Percentiles rank a stretch among this genome's conserved stretches.
Conservation (phyloP, 2,113 vertebrate species). For the Sminthopsis crassicaudata region DNA sequence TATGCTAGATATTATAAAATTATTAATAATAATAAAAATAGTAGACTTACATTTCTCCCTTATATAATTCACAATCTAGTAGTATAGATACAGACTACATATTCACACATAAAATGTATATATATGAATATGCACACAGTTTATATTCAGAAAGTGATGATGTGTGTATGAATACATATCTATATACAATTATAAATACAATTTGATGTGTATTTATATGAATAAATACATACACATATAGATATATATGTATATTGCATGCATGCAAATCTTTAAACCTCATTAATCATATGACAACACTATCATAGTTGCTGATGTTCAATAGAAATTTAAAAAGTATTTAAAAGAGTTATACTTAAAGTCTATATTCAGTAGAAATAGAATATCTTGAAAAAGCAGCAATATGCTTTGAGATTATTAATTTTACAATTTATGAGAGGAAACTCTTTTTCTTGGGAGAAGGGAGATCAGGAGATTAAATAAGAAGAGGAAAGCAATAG, state of each 20-base stretch:
- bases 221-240: background rate
- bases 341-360: background rate
- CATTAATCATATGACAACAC: background rate
- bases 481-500: too few species aligned
- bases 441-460: too few species aligned
- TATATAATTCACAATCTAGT: background rate
- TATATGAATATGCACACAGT: background rate
- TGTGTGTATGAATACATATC: background rate
- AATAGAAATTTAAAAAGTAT: background rate
- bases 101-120: background rate
- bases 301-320: too few species aligned
- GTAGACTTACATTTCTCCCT: background rate
- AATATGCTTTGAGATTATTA: background rate
- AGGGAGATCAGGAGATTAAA: too few species aligned
- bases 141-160: background rate
- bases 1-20: background rate
- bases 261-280: background rate
- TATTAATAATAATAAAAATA: background rate
- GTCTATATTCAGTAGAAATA: background rate
- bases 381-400: background rate
- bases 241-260: too few species aligned
- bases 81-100: background rate
- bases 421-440: too few species aligned
- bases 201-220: background rate
- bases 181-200: background rate